Percentiles rank a stretch among this genome's conserved stretches.
Evolutionary conservation across 2,888 invertebrate species (phyloP).

Genomic region (Saturnia japonica): DNA sequence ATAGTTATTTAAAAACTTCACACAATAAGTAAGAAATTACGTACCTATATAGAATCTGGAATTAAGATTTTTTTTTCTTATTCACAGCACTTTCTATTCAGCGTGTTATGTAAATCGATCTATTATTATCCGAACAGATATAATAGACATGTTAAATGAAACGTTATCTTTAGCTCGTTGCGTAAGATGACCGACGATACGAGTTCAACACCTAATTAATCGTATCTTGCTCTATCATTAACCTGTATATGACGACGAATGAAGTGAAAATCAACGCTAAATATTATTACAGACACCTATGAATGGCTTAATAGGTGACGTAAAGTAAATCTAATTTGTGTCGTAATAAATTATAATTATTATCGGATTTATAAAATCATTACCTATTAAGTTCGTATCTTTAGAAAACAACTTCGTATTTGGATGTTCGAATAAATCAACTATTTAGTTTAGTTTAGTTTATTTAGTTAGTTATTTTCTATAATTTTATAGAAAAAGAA

Average conservation of each 20-base stretch:
- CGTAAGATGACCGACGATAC: constrained; percentile 44
- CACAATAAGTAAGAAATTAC: not conserved
- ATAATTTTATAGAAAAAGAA: too few relatives aligned
- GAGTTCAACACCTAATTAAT: constrained; percentile 26
- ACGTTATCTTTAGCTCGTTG: constrained; percentile 39
- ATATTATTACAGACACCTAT: not conserved
- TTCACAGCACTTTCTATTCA: constrained; percentile 22
- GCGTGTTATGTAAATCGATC: constrained; percentile 31
- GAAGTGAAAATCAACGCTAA: constrained; percentile 38
- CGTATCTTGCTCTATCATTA: constrained; percentile 34
- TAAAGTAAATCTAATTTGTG: too few relatives aligned
- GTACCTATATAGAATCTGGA: not conserved
- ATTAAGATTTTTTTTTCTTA: not conserved
- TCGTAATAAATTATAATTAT: too few relatives aligned
- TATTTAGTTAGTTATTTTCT: too few relatives aligned
- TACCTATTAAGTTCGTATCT: too few relatives aligned
- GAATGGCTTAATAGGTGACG: too few relatives aligned
- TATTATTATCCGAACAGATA: constrained; percentile 32
- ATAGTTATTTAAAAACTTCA: too few relatives aligned
- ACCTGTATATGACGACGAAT: constrained; percentile 58
- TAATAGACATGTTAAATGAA: constrained; percentile 41
- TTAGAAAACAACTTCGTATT: not conserved
- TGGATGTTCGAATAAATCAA: not conserved
- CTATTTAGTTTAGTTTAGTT: too few relatives aligned
- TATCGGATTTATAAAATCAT: too few relatives aligned